These are phyloP conservation scores for Bradysia coprophila DNA, from an alignment of 1,140 invertebrate genomes.

Conservation along the genomic window DNA sequence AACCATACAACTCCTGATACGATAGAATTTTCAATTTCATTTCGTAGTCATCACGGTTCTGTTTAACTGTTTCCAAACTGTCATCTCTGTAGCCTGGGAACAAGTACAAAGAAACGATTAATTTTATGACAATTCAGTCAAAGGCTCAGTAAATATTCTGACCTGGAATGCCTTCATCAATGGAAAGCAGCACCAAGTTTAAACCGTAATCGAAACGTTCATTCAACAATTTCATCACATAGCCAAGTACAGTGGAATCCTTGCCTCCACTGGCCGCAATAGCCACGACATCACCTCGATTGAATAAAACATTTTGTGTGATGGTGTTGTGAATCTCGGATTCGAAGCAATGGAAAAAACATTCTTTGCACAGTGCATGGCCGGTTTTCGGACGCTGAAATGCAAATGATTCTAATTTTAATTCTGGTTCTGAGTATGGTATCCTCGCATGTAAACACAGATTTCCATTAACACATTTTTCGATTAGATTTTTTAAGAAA, in stretches of 20 bases:
- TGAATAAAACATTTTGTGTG: conserved; percentile 64
- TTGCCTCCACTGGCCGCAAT: conserved; percentile 97
- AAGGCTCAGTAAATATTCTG: too few species aligned
- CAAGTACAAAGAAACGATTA: conserved; percentile 10
- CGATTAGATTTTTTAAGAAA: too few species aligned
- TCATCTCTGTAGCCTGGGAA: conserved; percentile 81
- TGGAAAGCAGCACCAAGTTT: conserved; percentile 81
- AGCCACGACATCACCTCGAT: conserved; percentile 72
- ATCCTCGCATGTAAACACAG: too few species aligned
- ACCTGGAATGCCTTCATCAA: conserved; percentile 97
- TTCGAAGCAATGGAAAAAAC: conserved; percentile 90
- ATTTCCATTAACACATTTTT: too few species aligned
- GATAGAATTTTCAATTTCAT: conserved; percentile 92
- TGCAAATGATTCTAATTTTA: too few species aligned
- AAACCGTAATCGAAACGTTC: conserved; percentile 82
- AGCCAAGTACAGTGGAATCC: conserved; percentile 94
- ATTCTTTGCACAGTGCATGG: conserved; percentile 84
- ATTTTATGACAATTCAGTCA: neutral
- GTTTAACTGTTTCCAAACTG: conserved; percentile 90
- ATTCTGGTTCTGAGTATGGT: too few species aligned
- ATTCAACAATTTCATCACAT: conserved; percentile 86
- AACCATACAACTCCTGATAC: conserved; percentile 97
- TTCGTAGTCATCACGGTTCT: conserved; percentile 83
- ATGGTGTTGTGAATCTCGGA: conserved; percentile 95
- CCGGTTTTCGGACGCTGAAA: conserved; percentile 72